Base-by-base conservation (phyloP, 2,113 vertebrate species). In the Kobus ellipsiprymnus region DNA sequence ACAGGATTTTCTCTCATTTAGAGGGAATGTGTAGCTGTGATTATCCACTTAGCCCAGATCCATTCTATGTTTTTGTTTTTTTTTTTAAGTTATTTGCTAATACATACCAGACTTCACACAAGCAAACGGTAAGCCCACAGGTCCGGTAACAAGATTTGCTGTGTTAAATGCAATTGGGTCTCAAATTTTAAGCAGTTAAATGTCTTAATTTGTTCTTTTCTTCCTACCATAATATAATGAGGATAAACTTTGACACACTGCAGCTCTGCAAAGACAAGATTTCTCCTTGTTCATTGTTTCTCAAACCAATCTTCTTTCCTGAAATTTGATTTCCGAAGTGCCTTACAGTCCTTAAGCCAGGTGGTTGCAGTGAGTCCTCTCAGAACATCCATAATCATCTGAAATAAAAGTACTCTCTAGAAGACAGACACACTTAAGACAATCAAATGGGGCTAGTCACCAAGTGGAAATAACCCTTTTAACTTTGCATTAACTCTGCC, bases 131-230 rank as follows among this genome's bases (percentile, higher is more conserved):
- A 98, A 98, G 97, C 97, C 98, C 98, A 98, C 97, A 97, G 98
- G 98, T 98, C 98, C 16, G 67, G 78, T 99, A 99, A 99, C 97
- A 98, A 98, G 98, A 98, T 99, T 99, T 99, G 93, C 97, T 90
- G 98, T 97, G 98, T 98, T 98, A 98, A 99, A 98, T 97, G 97
- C 98, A 98, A 99, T 98, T 98, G 98, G 98, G 96, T 95, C 98
- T 98, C 98, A 98, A 93, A 98, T 98, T 98, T 98, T 98, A 98
- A 98, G 98, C 98, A 98, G 98, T 98, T 99, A 98, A 98, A 98
- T 97, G 98, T 98, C 98, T 98, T 99, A 98, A 99, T 99, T 98
- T 98, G 98, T 98, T 98, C 98, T 98, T 98, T 97, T 98, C 98
- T 99, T 98, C 97, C 98, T 98, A 96, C 97, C 85, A 40, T 94